Evolutionary conservation across 2,797 vertebrate species (phyloP), one percentile per base, ranked within the genome.

Genomic region (Anabas testudineus): DNA sequence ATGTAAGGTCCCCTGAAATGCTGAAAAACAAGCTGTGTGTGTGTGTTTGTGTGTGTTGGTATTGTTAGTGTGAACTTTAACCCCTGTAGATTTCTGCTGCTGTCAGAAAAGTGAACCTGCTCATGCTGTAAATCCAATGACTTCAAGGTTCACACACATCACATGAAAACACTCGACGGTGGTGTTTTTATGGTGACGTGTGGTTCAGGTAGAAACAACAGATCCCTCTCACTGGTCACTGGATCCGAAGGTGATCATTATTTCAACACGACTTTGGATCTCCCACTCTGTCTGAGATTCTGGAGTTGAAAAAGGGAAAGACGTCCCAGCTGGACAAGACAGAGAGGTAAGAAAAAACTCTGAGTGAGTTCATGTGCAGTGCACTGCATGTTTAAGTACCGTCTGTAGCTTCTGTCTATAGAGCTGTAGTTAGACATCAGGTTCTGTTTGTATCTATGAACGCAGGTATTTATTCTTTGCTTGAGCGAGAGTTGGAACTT

Each of bases 111-210:
- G 84, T 22, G 16, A 34, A 74, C 43, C 71, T 71, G 42, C 55
- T 83, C 83, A 83, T 71, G 77, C 84, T 81, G 63, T 87, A 82
- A 88, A 83, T 78, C 76, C 41, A 69, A 71, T 74, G 73, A 80
- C 49, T 81, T 85, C 90, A 91, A 91, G 91, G 91, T 85, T 89
- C 90, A 86, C 67, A 61, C 70, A 64, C 24, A 39, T 52, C 36
- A 58, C 47, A 69, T 42, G 42, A 26, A 54, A 30, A 39, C 34
- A 34, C 58, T 26, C 18, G 7, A 16, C n/a, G n/a, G n/a, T n/a
- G n/a, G n/a, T n/a, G n/a, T 19, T 15, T 47, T 30, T 32, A 2
- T 47, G 41, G 52, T 47, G 9, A 55, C 57, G 13, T 14, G 51
- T 10, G 5, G 28, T 14, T 1, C 39, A 14, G 42, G 24, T 19